These are phyloP conservation scores for Chesias legatella DNA, from an alignment of 2,888 invertebrate genomes.

Conservation along the genomic window DNA sequence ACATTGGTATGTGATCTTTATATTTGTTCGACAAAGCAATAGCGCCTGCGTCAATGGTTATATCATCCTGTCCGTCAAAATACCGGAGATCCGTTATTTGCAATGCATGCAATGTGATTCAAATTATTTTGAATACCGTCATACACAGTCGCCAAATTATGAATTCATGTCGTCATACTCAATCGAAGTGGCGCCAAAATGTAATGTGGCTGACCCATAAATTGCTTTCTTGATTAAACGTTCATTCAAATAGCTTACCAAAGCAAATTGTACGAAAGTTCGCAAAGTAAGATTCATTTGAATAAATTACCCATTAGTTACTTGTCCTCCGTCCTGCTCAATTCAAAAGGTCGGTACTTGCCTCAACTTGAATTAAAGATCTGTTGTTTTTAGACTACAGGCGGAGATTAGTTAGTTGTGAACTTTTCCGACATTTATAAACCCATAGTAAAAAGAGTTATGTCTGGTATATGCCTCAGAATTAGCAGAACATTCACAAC, in stretches of 20 bases:
- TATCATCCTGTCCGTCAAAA: conserved; percentile 41
- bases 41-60: conserved; percentile 54
- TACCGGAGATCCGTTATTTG: conserved; percentile 47
- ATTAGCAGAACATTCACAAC: too few relatives aligned
- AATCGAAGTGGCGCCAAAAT: conserved; percentile 15
- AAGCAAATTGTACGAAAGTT: too few relatives aligned
- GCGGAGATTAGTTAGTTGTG: too few relatives aligned
- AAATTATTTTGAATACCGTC: conserved; percentile 41
- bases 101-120: conserved; percentile 38
- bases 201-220: conserved; percentile 16
- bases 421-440: too few relatives aligned
- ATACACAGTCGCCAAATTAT: conserved; percentile 6
- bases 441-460: too few relatives aligned
- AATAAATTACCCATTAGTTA: too few relatives aligned
- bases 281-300: too few relatives aligned
- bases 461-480: too few relatives aligned
- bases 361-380: too few relatives aligned
- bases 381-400: too few relatives aligned
- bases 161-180: conserved; percentile 14
- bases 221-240: conserved; percentile 5
- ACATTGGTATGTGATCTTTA: conserved; percentile 43
- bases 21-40: conserved; percentile 49
- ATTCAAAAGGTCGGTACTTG: too few relatives aligned
- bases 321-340: too few relatives aligned
- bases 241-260: conserved; percentile 4